Evolutionary conservation across 2,888 invertebrate species (phyloP), one percentile per base, ranked within the genome.

Genomic region (Rhimphoctona megacephalus): DNA sequence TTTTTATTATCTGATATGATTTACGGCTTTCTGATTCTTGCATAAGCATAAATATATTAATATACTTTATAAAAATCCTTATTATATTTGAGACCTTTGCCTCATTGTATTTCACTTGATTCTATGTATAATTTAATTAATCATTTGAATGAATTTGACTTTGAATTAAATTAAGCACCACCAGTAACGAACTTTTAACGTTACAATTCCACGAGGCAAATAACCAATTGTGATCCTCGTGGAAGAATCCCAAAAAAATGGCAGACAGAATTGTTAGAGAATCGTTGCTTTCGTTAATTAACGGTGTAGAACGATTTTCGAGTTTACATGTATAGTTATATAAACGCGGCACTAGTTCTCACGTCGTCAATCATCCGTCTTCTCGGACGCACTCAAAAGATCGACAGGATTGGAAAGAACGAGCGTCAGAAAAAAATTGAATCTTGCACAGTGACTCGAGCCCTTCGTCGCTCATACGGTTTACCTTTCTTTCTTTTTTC

Each of bases 371-470:
- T 85, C 85, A 85, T 85, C 6, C 61, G 77, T 85, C 85, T 61
- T 85, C 33, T 64, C 64, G 39, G 72, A 66, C 43, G 39, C 52
- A 73, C 52, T 54, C 43, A 61, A 69, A 81, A 73, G 78, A 78
- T 85, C 81, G 81, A 73, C 81, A 43, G 67, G 67, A 67, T 57
- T 80, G 19, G 33, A 76, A 33, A 22, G 17, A 39, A 22, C 46
- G 61, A 43, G 61, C 30, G 25, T 22, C 49, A 64, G 33, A 52
- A 69, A 67, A 81, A 83, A 79, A 85, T 86, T 77, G 77, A 84
- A 87, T 85, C 57, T 86, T 46, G 17, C 76, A 85, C 79, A 78
- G 85, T 85, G 85, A 88, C 85, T 87, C 81, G 87, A 81, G 85
- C 46, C 77, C 86, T 78, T 67, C 54, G 64, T 83, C 83, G 49